A percentile compares a stretch with the other conserved stretches of the same genome.
phyloP scores from a whole-genome alignment of 1,140 invertebrate genomes.

The Drosophila quadrilineata region DNA sequence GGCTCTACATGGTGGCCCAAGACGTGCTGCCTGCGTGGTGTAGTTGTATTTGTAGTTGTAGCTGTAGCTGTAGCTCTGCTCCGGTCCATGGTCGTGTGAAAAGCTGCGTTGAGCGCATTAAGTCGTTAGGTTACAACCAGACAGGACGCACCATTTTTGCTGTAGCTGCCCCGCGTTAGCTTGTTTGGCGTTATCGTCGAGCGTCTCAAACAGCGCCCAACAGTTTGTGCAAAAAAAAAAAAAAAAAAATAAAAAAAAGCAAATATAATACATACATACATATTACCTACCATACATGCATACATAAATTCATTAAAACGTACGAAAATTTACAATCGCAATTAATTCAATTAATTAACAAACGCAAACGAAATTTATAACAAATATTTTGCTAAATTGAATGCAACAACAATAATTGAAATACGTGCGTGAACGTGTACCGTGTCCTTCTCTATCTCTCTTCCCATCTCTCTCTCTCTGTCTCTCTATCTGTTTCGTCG shows the following conservation, averaged over 20 bases:
- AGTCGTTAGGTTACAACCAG: constrained; percentile 80
- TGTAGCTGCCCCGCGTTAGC: constrained; percentile 61
- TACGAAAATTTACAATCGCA: too few species aligned
- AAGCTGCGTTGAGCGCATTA: constrained; percentile 80
- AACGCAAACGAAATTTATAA: constrained; percentile 1
- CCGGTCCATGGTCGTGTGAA: constrained; percentile 78
- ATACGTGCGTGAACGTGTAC: constrained; percentile 20
- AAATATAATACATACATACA: background rate
- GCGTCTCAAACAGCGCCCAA: constrained; percentile 55
- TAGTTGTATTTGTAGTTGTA: background rate
- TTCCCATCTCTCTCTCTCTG: background rate
- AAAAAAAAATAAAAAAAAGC: background rate
- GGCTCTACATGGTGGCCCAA: too few species aligned
- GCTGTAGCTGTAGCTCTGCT: constrained; percentile 35
- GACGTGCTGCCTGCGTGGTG: constrained; percentile 24
- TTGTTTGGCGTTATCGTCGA: constrained; percentile 60
- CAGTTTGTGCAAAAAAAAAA: constrained; percentile 46
- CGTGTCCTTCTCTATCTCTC: constrained; percentile 1
- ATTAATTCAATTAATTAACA: too few species aligned
- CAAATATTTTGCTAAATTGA: background rate
- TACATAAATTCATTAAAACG: background rate
- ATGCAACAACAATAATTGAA: constrained; percentile 7
- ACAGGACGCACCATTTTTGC: constrained; percentile 69
- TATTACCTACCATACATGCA: background rate
- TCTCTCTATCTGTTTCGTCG: too few species aligned